Evolutionary conservation across 2,797 vertebrate species (phyloP).

Genomic region (Enteromius anoplus): DNA sequence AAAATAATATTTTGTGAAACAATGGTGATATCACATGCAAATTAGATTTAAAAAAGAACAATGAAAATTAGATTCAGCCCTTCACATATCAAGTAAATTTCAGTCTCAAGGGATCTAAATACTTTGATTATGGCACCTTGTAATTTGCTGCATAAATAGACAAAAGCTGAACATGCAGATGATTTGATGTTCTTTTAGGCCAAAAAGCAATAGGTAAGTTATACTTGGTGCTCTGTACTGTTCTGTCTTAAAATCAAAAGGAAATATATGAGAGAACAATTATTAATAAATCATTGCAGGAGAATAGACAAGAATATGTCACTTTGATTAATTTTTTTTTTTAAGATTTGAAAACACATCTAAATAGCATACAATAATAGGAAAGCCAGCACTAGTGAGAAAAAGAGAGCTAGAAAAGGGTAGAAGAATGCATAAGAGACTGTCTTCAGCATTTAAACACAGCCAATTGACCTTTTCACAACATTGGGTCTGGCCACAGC

Average conservation of each 20-base stretch:
- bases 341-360: background rate
- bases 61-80: conserved; percentile 21
- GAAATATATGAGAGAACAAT: background rate
- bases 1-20: conserved; percentile 29
- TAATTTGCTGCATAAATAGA: conserved; percentile 28
- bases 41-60: background rate
- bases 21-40: conserved; percentile 35
- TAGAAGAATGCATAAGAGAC: conserved; percentile 44
- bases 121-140: background rate
- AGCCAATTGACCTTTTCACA: conserved; percentile 69
- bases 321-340: no score
- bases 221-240: background rate
- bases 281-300: background rate
- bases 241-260: background rate
- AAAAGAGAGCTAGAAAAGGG: background rate
- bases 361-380: background rate
- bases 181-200: background rate
- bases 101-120: background rate
- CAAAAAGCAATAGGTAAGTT: background rate
- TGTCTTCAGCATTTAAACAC: conserved; percentile 54
- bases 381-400: background rate
- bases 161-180: background rate
- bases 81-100: conserved; percentile 5
- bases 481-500: conserved; percentile 42
- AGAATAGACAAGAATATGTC: background rate